Base-by-base conservation (phyloP, 2,797 vertebrate genomes). In the Alauda arvensis region DNA sequence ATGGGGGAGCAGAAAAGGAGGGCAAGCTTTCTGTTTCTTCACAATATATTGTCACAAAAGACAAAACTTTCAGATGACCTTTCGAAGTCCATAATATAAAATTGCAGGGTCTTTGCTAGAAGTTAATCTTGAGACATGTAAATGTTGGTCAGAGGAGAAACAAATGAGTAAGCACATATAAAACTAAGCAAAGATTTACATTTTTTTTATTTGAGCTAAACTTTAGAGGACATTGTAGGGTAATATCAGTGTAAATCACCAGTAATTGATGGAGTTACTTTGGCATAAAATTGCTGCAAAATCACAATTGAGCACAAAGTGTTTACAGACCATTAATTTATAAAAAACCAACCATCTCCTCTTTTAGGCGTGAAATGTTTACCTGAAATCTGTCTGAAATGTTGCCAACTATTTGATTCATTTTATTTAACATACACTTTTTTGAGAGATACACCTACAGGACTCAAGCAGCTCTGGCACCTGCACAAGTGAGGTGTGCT, bases 321-420 rank as follows among this genome's bases (percentile, higher is more conserved):
- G n/a, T 76, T 91, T 90, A 76, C 21, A 34, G 60, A 60, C 12
- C 56, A 67, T 76, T 66, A 51, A 72, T 53, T 87, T 86, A 62
- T 67, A 52, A 46, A 78, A 83, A 90, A 91, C 16, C 10, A 84
- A 46, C 9, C 9, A 40, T 45, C 18, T 77, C 16, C 25, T 55
- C 20, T 61, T 77, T n/a, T 29, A 67, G 39, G 17, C 23, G 12
- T 45, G 60, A 91, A 83, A 78, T 42, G 4, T 85, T 81, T 91
- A 78, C 67, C 46, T 88, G 70, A 85, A 88, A 83, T 24, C 25
- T 76, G 31, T 76, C 52, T 78, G 67, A 93, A 84, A 67, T 78
- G 59, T 83, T 88, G 60, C 51, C 78, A 93, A 2, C 17, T 80
- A 29, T 60, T 90, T 90, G 60, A 77, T 70, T 63, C 3, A 53